Conservation (phyloP, 2,888 invertebrate species). For the Lamproptera curius region DNA sequence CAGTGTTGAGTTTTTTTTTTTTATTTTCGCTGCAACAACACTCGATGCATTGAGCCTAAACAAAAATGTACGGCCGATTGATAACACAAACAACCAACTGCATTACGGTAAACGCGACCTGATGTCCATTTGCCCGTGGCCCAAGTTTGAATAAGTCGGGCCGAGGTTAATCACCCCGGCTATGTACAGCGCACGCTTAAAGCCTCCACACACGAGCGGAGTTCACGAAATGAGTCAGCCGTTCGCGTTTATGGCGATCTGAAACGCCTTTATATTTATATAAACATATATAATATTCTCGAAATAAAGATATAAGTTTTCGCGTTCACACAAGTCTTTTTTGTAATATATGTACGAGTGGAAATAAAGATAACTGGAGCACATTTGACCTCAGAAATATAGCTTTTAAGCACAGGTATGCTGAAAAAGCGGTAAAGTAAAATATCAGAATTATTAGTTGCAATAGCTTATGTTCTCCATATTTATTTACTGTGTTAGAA, state of each 20-base stretch:
- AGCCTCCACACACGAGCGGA: constrained; percentile 8
- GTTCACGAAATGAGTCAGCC: background rate
- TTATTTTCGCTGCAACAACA: constrained; percentile 8
- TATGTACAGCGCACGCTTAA: constrained; percentile 10
- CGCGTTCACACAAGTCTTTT: no score
- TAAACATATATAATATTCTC: no score
- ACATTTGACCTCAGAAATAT: no score
- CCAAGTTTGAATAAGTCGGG: constrained; percentile 19
- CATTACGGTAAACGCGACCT: constrained; percentile 22
- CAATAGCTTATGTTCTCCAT: no score
- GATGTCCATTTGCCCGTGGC: constrained; percentile 22
- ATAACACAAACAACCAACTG: constrained; percentile 21
- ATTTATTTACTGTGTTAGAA: no score
- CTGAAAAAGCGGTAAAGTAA: no score
- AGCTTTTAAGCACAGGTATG: no score
- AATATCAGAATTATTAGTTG: no score
- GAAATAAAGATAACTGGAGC: no score
- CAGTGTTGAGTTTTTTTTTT: constrained; percentile 7
- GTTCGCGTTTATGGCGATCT: background rate
- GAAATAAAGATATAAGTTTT: no score
- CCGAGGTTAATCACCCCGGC: constrained; percentile 19
- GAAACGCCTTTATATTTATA: background rate
- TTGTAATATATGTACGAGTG: no score
- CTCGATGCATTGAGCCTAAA: constrained; percentile 7
- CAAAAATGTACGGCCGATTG: constrained; percentile 14